These are phyloP conservation scores for Erebia ligea DNA, from an alignment of 2,888 invertebrate species.

Conservation along the genomic window DNA sequence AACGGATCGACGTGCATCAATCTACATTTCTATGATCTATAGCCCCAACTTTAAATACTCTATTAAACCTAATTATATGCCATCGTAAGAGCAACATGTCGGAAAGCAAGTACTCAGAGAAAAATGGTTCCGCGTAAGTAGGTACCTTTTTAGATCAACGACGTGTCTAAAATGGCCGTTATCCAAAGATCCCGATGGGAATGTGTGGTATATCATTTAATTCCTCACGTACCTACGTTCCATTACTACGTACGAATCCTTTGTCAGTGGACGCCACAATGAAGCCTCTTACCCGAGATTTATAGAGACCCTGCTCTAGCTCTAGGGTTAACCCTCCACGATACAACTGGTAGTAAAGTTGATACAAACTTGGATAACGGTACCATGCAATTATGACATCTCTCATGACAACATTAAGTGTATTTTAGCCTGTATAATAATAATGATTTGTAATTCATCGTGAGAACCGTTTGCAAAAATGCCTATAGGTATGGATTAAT, in stretches of 20 bases:
- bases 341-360: slow-evolving; percentile 23
- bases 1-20: no score
- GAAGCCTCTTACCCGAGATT: slow-evolving; percentile 64
- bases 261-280: slow-evolving; percentile 62
- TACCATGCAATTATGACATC: slow-evolving; percentile 16
- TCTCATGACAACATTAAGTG: background rate
- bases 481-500: slow-evolving; percentile 21
- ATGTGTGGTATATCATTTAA: slow-evolving; percentile 45
- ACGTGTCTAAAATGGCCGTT: slow-evolving; percentile 22
- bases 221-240: slow-evolving; percentile 51
- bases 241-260: slow-evolving; percentile 53
- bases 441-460: background rate
- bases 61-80: no score
- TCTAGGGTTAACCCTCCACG: slow-evolving; percentile 29
- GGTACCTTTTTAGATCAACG: slow-evolving; percentile 3
- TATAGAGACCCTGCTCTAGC: slow-evolving; percentile 50
- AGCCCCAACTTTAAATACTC: no score
- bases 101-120: background rate
- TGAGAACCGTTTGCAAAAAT: slow-evolving; percentile 7
- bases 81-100: background rate
- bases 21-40: no score
- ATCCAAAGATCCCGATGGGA: slow-evolving; percentile 28
- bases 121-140: background rate
- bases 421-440: background rate
- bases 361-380: slow-evolving; percentile 5